Evolutionary conservation across 2,888 invertebrate genomes (phyloP).

Genomic region (Dasypogon diadema): DNA sequence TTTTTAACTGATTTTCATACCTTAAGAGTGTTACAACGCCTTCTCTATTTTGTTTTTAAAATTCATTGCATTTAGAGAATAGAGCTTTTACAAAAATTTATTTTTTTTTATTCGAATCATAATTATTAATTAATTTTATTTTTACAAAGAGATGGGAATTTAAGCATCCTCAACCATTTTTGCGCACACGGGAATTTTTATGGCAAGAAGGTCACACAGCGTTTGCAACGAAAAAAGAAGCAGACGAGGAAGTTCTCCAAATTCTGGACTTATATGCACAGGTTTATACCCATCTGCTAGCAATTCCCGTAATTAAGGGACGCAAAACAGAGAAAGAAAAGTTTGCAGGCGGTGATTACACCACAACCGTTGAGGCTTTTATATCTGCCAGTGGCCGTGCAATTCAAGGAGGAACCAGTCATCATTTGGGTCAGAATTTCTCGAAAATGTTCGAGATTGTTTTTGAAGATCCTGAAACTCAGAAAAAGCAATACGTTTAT

Average conservation of each 20-base stretch:
- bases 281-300: conserved; percentile 91
- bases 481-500: conserved; percentile 88
- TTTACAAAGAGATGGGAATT: conserved; percentile 99
- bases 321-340: conserved; percentile 99
- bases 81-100: conserved; percentile 48
- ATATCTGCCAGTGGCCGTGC: conserved; percentile 93
- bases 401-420: conserved; percentile 97
- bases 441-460: conserved; percentile 99
- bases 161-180: conserved; percentile 99
- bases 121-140: no score
- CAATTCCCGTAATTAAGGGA: conserved; percentile 95
- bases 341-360: conserved; percentile 98
- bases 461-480: conserved; percentile 92
- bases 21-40: no score
- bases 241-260: conserved; percentile 86
- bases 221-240: conserved; percentile 85
- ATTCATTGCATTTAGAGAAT: no score
- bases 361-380: conserved; percentile 97
- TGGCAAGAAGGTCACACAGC: conserved; percentile 99
- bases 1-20: no score
- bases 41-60: no score
- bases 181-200: conserved; percentile 96
- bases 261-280: conserved; percentile 89
- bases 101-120: no score
- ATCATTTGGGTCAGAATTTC: conserved; percentile 99